phyloP scores from a whole-genome alignment of 2,888 invertebrate genomes.

The Eupithecia vulgata region DNA sequence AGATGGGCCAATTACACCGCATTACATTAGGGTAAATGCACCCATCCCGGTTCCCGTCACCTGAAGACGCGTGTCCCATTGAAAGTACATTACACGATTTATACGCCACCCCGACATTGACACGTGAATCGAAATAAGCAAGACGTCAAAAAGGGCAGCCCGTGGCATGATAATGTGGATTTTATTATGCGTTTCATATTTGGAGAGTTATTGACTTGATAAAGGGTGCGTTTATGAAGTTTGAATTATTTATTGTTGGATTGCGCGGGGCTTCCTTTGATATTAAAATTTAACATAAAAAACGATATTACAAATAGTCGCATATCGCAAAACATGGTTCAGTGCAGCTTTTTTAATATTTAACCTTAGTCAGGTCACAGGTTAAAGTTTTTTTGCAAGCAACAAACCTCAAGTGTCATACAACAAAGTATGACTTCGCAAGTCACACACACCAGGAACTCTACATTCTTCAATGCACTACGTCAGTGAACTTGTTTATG shows the following conservation, averaged over 20 bases:
- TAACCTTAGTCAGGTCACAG: neutral
- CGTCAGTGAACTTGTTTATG: conserved; percentile 4
- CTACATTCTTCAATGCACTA: conserved; percentile 2
- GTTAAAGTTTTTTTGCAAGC: neutral
- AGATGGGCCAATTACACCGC: conserved; percentile 19
- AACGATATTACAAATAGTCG: neutral
- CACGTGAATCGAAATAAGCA: conserved; percentile 69
- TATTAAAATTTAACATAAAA: neutral
- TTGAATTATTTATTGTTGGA: conserved; percentile 47
- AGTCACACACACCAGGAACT: conserved; percentile 1
- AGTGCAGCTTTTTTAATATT: neutral
- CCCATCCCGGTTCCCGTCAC: conserved; percentile 52
- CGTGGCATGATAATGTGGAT: conserved; percentile 67
- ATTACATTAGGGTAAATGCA: conserved; percentile 47
- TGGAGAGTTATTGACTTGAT: conserved; percentile 59
- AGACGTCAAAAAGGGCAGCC: conserved; percentile 81
- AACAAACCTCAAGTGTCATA: neutral
- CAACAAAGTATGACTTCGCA: neutral
- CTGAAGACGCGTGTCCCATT: conserved; percentile 71
- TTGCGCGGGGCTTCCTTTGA: conserved; percentile 19
- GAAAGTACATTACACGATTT: conserved; percentile 49
- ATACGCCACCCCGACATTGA: conserved; percentile 59
- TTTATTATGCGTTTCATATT: conserved; percentile 79
- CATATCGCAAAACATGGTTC: neutral
- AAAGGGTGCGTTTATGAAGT: conserved; percentile 61